These are phyloP conservation scores for Stenopsyche tienmushanensis DNA, from an alignment of 1,140 invertebrate species.

Conservation along the genomic window DNA sequence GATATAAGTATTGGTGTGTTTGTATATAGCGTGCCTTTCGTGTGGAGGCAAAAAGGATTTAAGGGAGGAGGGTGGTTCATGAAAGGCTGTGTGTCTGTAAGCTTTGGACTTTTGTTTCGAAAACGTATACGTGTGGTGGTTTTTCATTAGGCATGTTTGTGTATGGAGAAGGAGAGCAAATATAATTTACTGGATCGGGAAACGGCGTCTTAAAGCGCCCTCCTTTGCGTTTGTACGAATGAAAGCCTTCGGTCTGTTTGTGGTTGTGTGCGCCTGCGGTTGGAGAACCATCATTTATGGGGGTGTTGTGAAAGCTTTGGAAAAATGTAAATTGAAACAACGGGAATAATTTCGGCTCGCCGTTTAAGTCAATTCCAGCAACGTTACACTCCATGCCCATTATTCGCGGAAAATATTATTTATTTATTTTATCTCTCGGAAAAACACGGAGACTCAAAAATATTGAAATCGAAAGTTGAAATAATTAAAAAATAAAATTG, in stretches of 20 bases:
- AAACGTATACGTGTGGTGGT: neutral
- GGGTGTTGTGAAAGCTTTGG: slow-evolving; percentile 23
- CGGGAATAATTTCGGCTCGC: slow-evolving; percentile 14
- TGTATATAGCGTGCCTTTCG: too few relatives aligned
- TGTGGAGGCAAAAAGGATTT: too few relatives aligned
- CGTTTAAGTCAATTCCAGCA: too few relatives aligned
- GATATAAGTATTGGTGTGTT: too few relatives aligned
- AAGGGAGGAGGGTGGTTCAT: neutral
- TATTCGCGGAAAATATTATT: too few relatives aligned
- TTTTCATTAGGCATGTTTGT: neutral
- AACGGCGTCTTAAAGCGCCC: neutral
- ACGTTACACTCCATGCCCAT: too few relatives aligned
- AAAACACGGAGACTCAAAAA: too few relatives aligned
- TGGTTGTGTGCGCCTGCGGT: neutral
- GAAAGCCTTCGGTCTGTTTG: too few relatives aligned
- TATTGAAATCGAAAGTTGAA: too few relatives aligned
- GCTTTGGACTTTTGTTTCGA: neutral
- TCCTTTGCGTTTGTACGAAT: neutral
- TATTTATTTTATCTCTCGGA: too few relatives aligned
- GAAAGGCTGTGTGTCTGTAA: neutral
- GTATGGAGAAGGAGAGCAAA: neutral
- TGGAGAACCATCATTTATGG: slow-evolving; percentile 13
- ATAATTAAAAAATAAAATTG: too few relatives aligned
- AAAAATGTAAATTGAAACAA: slow-evolving; percentile 16
- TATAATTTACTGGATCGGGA: slow-evolving; percentile 30